Evolutionary conservation across 2,797 vertebrate genomes (phyloP).

Genomic region (Lagorchestes hirsutus): DNA sequence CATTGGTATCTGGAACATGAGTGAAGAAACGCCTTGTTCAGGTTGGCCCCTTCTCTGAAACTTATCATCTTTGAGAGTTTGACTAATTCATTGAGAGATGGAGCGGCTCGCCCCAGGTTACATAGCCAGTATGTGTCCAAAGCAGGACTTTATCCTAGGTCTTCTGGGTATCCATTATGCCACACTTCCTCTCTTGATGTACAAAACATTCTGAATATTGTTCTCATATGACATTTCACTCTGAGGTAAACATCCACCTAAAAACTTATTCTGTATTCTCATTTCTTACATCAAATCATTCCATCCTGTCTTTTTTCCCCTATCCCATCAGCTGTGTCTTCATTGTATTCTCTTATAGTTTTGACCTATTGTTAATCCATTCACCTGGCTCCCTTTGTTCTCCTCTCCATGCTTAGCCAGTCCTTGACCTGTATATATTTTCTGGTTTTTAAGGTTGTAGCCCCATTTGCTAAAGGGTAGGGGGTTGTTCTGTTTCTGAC

Average conservation of each 20-base stretch:
- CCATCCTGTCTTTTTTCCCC: not conserved
- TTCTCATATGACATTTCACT: not conserved
- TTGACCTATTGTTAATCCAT: not conserved
- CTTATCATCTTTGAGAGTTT: not conserved
- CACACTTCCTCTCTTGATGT: not conserved
- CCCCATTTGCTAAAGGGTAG: not conserved
- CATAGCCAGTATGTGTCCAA: not conserved
- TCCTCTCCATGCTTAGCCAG: not conserved
- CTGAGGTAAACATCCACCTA: not conserved
- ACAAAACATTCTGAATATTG: not conserved
- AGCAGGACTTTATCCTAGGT: not conserved
- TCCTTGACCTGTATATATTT: not conserved
- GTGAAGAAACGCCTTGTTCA: not conserved
- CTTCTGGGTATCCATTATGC: not conserved
- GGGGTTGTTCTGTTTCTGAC: not conserved
- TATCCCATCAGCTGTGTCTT: not conserved
- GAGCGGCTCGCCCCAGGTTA: not conserved
- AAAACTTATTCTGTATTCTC: not conserved
- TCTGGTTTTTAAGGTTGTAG: not conserved
- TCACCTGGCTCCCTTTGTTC: not conserved
- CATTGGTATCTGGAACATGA: not conserved
- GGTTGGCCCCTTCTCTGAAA: not conserved
- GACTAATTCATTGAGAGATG: not conserved
- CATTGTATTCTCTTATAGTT: not conserved
- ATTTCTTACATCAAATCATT: not conserved